Percentiles rank a stretch among this genome's conserved stretches.
phyloP scores from a whole-genome alignment of 1,140 invertebrate species.

The Trichonephila inaurata region DNA sequence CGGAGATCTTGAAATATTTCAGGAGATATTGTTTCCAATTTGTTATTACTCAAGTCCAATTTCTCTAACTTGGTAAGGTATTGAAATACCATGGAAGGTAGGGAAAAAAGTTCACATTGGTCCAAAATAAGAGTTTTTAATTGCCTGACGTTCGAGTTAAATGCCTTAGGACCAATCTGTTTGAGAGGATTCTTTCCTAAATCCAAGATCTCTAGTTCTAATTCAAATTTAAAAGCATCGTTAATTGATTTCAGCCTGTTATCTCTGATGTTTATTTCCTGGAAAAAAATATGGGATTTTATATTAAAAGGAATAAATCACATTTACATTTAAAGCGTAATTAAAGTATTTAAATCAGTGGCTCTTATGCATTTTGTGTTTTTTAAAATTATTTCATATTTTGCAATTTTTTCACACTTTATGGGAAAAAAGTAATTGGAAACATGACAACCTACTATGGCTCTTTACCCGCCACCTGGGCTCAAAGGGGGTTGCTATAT shows the following conservation, averaged over 20 bases:
- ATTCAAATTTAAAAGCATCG: constrained; percentile 86
- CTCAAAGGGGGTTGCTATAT: too few relatives aligned
- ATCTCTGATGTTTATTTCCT: neutral
- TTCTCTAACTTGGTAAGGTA: neutral
- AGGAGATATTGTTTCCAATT: neutral
- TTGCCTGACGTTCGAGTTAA: neutral
- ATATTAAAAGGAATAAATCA: neutral
- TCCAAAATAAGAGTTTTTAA: constrained; percentile 34
- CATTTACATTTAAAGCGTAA: too few relatives aligned
- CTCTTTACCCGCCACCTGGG: neutral
- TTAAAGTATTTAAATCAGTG: too few relatives aligned
- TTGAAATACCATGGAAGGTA: neutral
- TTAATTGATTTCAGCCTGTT: constrained; percentile 74
- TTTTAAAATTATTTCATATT: too few relatives aligned
- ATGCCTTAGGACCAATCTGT: neutral
- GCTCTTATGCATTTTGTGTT: too few relatives aligned
- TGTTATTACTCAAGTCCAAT: constrained; percentile 31
- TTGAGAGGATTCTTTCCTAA: constrained; percentile 8
- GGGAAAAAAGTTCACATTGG: neutral
- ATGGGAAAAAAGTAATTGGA: too few relatives aligned
- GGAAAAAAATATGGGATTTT: neutral
- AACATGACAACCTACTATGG: too few relatives aligned
- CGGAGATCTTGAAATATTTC: neutral
- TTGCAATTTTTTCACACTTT: too few relatives aligned
- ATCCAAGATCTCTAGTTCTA: constrained; percentile 78